Evolutionary conservation across 2,888 invertebrate species (phyloP), one percentile per base, ranked within the genome.

Genomic region (Clusia tigrina): DNA sequence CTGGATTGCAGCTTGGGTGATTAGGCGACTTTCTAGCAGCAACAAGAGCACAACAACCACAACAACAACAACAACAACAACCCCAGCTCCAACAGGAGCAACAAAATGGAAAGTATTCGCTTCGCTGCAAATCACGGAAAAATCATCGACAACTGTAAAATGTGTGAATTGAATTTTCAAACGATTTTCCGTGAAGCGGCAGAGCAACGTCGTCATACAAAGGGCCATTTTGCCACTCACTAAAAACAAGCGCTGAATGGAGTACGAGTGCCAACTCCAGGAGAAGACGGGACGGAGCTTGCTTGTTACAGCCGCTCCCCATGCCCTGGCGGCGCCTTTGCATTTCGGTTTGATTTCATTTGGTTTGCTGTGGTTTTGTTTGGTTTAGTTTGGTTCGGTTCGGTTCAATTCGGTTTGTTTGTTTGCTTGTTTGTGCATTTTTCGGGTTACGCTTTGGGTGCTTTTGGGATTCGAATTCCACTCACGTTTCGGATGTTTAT

Each of bases 401-500:
- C 12, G 12, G 32, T 32, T 32, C 12, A 12, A 32, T 32, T 32
- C 12, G 32, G 32, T 12, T 12, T 6, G 32, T 9, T 32, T 32
- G 32, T 3, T 48, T 48, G 5, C 48, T 20, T n/a, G 15, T 17
- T 6, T 42, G 18, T 22, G 9, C 48, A 15, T 22, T 5, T 22
- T 48, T 18, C 20, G 6, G 42, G 42, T 15, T 42, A 15, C n/a
- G 10, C n/a, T 42, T 5, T 22, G 18, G 15, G 42, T 42, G 18
- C 18, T 48, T 48, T 48, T 18, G 18, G 48, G 6, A 48, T 20
- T 32, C 32, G 42, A 67, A 80, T 80, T 80, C 73, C 64, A 66
- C 74, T 77, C 79, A 81, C 81, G 79, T 79, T 70, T 71, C 74
- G 78, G 78, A 79, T 80, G 80, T 81, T 81, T 80, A 77, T 80